Evolutionary conservation across 2,888 invertebrate species (phyloP), one percentile per base, ranked within the genome.

Genomic region (Himalopsyche kuldschensis): DNA sequence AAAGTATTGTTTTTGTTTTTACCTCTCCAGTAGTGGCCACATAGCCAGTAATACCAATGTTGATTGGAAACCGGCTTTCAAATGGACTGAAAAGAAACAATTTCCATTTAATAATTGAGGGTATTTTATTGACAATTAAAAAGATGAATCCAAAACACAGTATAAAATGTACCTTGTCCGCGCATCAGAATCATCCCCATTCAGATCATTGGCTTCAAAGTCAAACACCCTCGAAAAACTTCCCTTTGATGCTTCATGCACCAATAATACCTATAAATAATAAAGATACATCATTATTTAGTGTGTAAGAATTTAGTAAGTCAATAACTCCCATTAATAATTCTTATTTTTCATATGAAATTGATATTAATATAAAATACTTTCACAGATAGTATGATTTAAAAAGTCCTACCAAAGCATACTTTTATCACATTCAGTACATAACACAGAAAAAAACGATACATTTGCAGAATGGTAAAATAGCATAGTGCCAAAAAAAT

Each of bases 1-100:
- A 46, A 78, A n/a, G 11, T 47, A 79, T n/a, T 24, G 15, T 32
- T 20, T 32, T 3, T 78, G 3, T 32, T 63, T 92, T 91, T 91
- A 97, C 97, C 95, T 98, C 97, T 87, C 98, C 98, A 84, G 97
- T 98, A 75, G 97, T 97, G 81, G 98, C 98, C 78, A 98, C 98
- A 91, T 97, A 95, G 83, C 98, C 97, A 32, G 98, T 98, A 88
- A 98, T 97, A 84, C 98, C 98, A 87, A 98, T 95, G 90, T 98
- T 98, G 88, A 98, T 97, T 48, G 98, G 98, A 91, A 98, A 98
- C 87, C 98, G 93, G 88, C 97, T 97, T 90, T 97, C 97, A 90
- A 96, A 97, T 79, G 97, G 97, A 89, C 95, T 95, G 90, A 87
- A 92, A 92, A 85, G 85, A 86, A 86, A 85, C 79, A 41, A 75